phyloP scores from a whole-genome alignment of 2,888 invertebrate species.

The Epinotia ramella region DNA sequence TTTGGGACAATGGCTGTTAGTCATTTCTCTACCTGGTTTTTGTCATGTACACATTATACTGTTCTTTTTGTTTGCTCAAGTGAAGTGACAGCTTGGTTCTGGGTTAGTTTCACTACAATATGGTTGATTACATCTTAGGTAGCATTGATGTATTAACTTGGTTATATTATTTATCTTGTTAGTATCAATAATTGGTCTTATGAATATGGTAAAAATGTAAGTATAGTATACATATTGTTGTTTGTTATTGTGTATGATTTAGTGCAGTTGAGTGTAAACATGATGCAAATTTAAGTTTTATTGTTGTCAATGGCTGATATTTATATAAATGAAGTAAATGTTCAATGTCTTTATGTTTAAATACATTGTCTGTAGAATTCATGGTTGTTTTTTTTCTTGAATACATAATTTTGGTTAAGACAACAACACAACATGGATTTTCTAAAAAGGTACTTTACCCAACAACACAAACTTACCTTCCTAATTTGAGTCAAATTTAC shows the following conservation, averaged over 20 bases:
- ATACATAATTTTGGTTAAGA: neutral
- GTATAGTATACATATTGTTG: constrained; percentile 3
- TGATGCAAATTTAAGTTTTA: constrained; percentile 17
- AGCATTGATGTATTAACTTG: neutral
- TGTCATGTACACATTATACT: constrained; percentile 64
- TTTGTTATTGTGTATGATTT: constrained; percentile 4
- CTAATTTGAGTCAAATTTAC: too few relatives aligned
- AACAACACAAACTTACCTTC: too few relatives aligned
- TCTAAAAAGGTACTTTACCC: neutral
- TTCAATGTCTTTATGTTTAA: neutral
- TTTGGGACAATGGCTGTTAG: constrained; percentile 80
- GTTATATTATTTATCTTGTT: constrained; percentile 29
- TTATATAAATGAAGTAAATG: neutral
- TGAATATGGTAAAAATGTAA: constrained; percentile 4
- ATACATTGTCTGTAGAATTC: neutral
- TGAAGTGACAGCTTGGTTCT: constrained; percentile 43
- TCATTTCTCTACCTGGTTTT: constrained; percentile 77
- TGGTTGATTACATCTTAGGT: constrained; percentile 14
- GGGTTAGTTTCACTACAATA: constrained; percentile 32
- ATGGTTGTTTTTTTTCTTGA: neutral
- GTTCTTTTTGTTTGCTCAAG: constrained; percentile 53
- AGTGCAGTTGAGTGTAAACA: neutral
- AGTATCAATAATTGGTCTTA: constrained; percentile 27
- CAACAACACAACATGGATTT: neutral
- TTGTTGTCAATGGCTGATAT: constrained; percentile 13